These are phyloP conservation scores for Corythornis cristatus DNA, from an alignment of 2,113 vertebrate genomes.

Conservation along the genomic window DNA sequence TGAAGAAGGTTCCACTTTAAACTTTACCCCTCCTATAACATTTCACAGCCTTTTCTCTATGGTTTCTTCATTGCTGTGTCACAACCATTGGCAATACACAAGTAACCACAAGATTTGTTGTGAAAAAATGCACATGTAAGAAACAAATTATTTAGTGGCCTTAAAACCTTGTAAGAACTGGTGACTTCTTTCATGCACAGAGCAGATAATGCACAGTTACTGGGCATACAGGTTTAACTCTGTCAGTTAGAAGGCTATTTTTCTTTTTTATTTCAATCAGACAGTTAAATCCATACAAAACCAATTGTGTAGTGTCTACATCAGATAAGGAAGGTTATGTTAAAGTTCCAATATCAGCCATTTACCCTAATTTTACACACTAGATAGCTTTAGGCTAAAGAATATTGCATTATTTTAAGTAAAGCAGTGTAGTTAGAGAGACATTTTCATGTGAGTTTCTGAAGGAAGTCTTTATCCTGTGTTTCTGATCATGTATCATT, in stretches of 20 bases:
- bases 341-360: neutral
- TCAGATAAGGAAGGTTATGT: neutral
- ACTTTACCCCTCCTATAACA: neutral
- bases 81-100: neutral
- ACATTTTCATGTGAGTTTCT: neutral
- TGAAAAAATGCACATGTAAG: neutral
- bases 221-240: neutral
- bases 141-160: neutral
- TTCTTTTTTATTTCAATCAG: neutral
- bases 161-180: neutral
- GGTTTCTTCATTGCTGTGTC: neutral
- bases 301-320: neutral
- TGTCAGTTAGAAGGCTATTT: neutral
- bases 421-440: neutral
- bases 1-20: neutral
- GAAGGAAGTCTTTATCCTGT: neutral
- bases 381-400: neutral
- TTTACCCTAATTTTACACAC: neutral
- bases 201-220: neutral
- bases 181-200: neutral
- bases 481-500: neutral
- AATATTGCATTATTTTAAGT: neutral
- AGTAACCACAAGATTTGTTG: neutral
- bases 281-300: neutral
- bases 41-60: neutral